These are phyloP conservation scores for Pseudachorutes palmiensis DNA, from an alignment of 1,140 invertebrate species.

Conservation along the genomic window DNA sequence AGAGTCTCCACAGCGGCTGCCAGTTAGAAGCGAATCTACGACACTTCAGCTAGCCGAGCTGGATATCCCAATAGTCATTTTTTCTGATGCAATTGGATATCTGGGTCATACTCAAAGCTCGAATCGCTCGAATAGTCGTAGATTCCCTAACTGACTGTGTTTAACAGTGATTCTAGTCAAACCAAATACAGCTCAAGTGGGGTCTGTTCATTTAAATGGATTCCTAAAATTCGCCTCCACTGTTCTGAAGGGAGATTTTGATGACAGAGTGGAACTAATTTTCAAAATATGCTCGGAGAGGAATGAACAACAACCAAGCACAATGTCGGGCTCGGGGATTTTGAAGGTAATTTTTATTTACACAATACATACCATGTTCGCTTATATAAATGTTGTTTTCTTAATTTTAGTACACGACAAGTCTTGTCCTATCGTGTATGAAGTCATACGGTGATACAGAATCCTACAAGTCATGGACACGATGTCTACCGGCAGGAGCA, in stretches of 20 bases:
- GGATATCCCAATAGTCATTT: too few relatives aligned
- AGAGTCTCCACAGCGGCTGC: conserved; percentile 15
- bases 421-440: conserved; percentile 33
- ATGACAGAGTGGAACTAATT: conserved; percentile 32
- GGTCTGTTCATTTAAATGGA: conserved; percentile 16
- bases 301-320: conserved; percentile 1
- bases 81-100: too few relatives aligned
- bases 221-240: conserved; percentile 28
- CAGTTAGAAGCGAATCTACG: too few relatives aligned
- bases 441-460: conserved; percentile 12
- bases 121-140: too few relatives aligned
- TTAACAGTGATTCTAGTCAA: too few relatives aligned
- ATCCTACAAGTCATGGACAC: background rate
- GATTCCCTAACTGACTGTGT: too few relatives aligned
- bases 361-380: too few relatives aligned
- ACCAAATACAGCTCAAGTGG: too few relatives aligned
- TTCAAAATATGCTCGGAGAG: conserved; percentile 18
- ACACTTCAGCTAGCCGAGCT: too few relatives aligned
- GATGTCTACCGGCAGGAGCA: background rate
- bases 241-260: conserved; percentile 21
- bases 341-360: too few relatives aligned
- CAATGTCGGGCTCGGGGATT: conserved; percentile 27
- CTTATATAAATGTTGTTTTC: too few relatives aligned
- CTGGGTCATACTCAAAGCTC: too few relatives aligned
- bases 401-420: conserved; percentile 28